phyloP scores from a whole-genome alignment of 1,140 invertebrate species.

The Hypsibius dujardini region DNA sequence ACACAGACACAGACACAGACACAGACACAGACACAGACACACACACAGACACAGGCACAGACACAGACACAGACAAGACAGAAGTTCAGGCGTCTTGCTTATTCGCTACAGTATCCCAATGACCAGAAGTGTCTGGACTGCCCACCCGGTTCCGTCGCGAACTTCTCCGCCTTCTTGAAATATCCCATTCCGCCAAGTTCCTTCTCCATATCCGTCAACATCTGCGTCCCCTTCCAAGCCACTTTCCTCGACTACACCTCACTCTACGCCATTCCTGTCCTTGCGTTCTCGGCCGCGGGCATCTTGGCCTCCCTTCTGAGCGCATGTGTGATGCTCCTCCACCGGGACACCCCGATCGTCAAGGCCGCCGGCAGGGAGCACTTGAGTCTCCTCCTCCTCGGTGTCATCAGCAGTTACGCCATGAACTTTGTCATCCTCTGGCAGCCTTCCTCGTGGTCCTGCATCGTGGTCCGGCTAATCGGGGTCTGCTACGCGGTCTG shows the following conservation, averaged over 20 bases:
- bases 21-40: too few relatives aligned
- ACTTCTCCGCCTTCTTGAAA: background rate
- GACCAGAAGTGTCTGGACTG: background rate
- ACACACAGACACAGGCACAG: too few relatives aligned
- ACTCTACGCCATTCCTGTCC: constrained; percentile 41
- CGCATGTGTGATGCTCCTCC: constrained; percentile 46
- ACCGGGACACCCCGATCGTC: constrained; percentile 42
- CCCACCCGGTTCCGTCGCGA: background rate
- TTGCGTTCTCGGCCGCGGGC: constrained; percentile 43
- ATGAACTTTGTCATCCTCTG: constrained; percentile 42
- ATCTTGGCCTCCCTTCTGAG: constrained; percentile 56
- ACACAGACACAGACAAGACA: too few relatives aligned
- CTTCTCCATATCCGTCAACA: background rate
- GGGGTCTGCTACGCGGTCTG: constrained; percentile 39
- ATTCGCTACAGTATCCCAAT: background rate
- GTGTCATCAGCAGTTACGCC: constrained; percentile 38
- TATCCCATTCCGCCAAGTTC: too few relatives aligned
- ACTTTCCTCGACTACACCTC: constrained; percentile 40
- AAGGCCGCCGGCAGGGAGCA: constrained; percentile 42
- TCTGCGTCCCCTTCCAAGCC: constrained; percentile 38
- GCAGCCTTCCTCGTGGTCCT: constrained; percentile 34
- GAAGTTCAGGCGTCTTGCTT: background rate
- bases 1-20: too few relatives aligned
- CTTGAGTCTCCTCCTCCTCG: constrained; percentile 32
- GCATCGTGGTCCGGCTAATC: constrained; percentile 40